A percentile compares a stretch with the other conserved stretches of the same genome.
Conservation (phyloP, 1,140 invertebrate genomes). For the Cotesia typhae region DNA sequence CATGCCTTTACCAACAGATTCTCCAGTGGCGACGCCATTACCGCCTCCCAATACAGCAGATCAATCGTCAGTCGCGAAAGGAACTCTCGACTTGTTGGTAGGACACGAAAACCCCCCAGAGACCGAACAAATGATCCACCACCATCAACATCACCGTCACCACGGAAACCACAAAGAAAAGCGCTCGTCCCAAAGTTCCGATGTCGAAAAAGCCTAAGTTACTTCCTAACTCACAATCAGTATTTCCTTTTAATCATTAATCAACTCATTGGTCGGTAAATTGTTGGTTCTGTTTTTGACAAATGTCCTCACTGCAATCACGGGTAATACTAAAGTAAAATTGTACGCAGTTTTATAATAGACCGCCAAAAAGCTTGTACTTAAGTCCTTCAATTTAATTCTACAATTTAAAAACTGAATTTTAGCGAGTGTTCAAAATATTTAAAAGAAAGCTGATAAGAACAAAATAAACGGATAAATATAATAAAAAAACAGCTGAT, state of each 20-base stretch:
- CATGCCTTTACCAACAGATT: constrained; percentile 54
- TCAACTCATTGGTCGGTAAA: not conserved
- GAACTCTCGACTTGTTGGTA: constrained; percentile 54
- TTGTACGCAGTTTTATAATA: too few species aligned
- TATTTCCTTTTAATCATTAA: not conserved
- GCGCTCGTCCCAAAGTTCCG: constrained; percentile 58
- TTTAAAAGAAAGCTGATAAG: not conserved
- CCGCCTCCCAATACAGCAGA: constrained; percentile 45
- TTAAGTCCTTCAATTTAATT: too few species aligned
- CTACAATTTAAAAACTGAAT: constrained; percentile 8
- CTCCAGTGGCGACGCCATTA: constrained; percentile 55
- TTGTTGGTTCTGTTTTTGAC: too few species aligned
- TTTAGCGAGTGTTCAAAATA: constrained; percentile 14
- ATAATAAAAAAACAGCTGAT: not conserved
- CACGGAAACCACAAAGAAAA: constrained; percentile 60
- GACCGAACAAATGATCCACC: constrained; percentile 52
- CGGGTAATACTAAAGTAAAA: too few species aligned
- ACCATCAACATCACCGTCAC: constrained; percentile 51
- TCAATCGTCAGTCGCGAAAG: constrained; percentile 46
- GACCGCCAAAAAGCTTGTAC: too few species aligned
- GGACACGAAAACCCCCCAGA: constrained; percentile 59
- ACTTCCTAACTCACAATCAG: not conserved
- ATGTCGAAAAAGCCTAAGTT: constrained; percentile 59
- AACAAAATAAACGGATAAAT: not conserved
- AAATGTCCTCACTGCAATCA: too few species aligned